Percentiles rank a stretch among this genome's conserved stretches.
Conservation (phyloP, 2,797 vertebrate genomes). For the Aselliscus stoliczkanus region DNA sequence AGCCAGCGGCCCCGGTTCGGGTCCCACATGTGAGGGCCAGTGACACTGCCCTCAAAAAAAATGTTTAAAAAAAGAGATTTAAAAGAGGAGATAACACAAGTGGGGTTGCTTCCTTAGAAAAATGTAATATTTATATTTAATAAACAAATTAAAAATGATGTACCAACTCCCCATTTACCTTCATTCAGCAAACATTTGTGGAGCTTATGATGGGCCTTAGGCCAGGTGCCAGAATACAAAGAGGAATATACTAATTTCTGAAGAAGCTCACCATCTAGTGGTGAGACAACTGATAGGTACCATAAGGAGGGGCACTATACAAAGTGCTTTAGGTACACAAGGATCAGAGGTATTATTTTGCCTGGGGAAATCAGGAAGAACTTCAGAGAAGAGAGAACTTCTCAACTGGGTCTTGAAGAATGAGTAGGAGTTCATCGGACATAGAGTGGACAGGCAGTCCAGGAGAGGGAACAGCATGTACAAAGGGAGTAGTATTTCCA, state of each 20-base stretch:
- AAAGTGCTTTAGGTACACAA: neutral
- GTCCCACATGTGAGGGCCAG: no score
- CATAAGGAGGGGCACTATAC: neutral
- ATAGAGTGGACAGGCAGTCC: neutral
- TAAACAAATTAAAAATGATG: neutral
- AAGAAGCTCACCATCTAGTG: neutral
- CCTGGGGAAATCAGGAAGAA: neutral
- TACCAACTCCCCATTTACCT: neutral
- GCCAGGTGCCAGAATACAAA: neutral
- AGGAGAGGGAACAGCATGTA: neutral
- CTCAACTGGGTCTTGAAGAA: slow-evolving; percentile 14
- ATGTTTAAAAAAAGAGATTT: neutral
- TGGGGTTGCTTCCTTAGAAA: neutral
- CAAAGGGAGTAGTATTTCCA: neutral
- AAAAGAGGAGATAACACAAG: neutral
- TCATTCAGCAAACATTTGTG: slow-evolving; percentile 14
- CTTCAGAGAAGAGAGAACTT: slow-evolving; percentile 28
- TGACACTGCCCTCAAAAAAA: no score
- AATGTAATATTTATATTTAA: neutral
- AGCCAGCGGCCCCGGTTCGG: no score
- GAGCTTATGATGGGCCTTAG: neutral
- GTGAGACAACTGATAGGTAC: neutral
- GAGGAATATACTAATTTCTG: neutral
- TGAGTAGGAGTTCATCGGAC: neutral
- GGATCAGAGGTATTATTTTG: neutral